Base-by-base conservation (phyloP, 2,797 vertebrate species). In the Sebastes dallii region DNA sequence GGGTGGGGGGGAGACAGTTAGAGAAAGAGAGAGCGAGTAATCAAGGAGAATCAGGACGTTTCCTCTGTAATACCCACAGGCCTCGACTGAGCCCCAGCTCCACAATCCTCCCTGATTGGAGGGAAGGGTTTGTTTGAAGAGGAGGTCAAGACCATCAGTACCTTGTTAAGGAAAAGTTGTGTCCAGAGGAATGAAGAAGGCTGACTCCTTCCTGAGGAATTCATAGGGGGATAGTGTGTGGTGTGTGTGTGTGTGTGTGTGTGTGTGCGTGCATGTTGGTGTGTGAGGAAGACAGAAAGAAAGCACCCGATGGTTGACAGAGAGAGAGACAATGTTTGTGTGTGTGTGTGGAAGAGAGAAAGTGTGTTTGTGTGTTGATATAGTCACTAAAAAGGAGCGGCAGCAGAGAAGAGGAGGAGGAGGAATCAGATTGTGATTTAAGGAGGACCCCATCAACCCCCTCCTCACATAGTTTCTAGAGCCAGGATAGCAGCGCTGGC, bases 111-210 rank as follows among this genome's bases (percentile, higher is more conserved):
- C 80, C 91, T 95, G 95, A 95, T 95, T 96, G 95, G 92, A 89
- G 89, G 84, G 92, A 93, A 94, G 91, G 86, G 85, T 94, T 93
- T 95, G 93, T 96, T 95, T 95, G 94, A 94, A 94, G 94, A 92
- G 91, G 92, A 93, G 94, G 93, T 94, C 93, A 92, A 86, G 89
- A 89, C 89, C 90, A 92, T 95, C 91, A 90, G 91, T 92, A 92
- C 90, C 91, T 92, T 92, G 90, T 92, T 93, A 91, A 92, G 91
- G 90, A 88, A 89, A 92, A 88, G 87, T 91, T 88, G 67, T 85
- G 88, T 92, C 91, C 93, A 89, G 91, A 91, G 89, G 92, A 93
- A 91, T 91, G 90, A 89, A 91, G 88, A 81, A 81, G 84, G 87
- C 91, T 85, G 90, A 88, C 90, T 91, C 91, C 90, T 90, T 90